Conservation (phyloP, 2,888 invertebrate genomes). For the Xestoiulus laeticollis region DNA sequence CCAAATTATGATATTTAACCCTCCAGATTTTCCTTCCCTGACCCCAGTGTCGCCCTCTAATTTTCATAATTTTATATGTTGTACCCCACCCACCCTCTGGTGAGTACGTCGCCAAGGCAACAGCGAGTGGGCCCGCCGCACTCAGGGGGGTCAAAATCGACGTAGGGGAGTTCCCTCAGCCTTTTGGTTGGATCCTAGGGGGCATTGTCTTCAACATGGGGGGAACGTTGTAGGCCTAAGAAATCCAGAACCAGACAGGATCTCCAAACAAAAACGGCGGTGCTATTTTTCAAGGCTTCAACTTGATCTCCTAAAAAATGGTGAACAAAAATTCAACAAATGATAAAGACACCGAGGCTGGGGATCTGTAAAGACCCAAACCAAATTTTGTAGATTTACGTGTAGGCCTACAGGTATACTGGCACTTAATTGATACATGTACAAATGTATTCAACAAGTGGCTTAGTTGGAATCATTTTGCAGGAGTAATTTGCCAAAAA, state of each 20-base stretch:
- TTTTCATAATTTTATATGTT: neutral
- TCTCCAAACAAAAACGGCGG: neutral
- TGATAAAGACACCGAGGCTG: neutral
- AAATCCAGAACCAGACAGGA: neutral
- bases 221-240: neutral
- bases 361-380: neutral
- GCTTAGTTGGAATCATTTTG: too few species aligned
- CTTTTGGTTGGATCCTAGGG: neutral
- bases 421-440: too few species aligned
- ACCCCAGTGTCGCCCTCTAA: neutral
- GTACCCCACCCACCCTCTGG: neutral
- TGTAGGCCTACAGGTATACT: too few species aligned
- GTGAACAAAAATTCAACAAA: neutral
- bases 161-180: slow-evolving; percentile 9
- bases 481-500: too few species aligned
- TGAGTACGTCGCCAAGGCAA: neutral
- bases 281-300: neutral
- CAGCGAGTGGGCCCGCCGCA: neutral
- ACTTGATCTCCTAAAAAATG: neutral
- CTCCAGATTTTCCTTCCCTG: neutral
- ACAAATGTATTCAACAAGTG: too few species aligned
- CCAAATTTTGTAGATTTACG: too few species aligned
- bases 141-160: neutral
- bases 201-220: neutral
- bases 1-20: neutral